These are phyloP conservation scores for Clinocottus analis DNA, from an alignment of 2,113 vertebrate genomes.

Conservation along the genomic window DNA sequence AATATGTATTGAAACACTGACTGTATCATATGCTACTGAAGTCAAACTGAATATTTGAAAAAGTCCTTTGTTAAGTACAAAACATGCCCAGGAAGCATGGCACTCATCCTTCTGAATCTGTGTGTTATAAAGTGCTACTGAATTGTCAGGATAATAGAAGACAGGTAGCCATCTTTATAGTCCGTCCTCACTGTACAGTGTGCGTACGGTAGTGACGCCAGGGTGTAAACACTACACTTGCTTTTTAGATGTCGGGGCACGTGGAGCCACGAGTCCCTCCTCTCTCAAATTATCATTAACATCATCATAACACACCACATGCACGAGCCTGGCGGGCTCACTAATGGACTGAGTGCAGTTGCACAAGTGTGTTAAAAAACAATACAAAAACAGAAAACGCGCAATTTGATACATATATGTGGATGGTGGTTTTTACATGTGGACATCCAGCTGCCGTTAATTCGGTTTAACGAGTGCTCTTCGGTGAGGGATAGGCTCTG, in stretches of 20 bases:
- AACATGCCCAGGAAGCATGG: background rate
- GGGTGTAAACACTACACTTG: conserved; percentile 71
- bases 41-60: background rate
- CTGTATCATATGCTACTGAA: background rate
- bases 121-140: conserved; percentile 3
- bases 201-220: conserved; percentile 29
- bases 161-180: conserved; percentile 14
- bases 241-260: conserved; percentile 59
- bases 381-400: background rate
- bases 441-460: background rate
- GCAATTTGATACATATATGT: background rate
- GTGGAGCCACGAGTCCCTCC: conserved; percentile 62
- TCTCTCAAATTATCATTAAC: conserved; percentile 40
- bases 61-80: background rate
- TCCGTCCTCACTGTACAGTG: conserved; percentile 22
- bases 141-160: background rate
- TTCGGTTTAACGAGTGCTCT: background rate
- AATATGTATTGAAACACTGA: background rate
- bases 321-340: background rate
- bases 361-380: background rate
- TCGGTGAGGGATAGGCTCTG: background rate
- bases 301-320: conserved; percentile 35
- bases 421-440: background rate
- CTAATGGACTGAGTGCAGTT: background rate
- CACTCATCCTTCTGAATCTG: background rate